These are phyloP conservation scores for Chinchilla lanigera DNA, from an alignment of 2,113 vertebrate genomes.

Conservation along the genomic window DNA sequence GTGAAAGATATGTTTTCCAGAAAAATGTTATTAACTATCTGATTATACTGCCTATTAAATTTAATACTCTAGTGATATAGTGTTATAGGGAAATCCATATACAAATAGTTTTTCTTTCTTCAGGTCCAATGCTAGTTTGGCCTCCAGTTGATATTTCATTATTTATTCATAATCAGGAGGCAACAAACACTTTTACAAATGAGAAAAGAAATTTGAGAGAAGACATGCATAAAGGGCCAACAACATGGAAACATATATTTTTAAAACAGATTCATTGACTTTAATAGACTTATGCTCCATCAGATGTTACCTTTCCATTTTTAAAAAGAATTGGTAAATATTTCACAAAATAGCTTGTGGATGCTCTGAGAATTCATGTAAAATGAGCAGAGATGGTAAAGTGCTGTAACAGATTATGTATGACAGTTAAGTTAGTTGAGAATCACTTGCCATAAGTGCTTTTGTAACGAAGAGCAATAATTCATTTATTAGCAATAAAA, in stretches of 20 bases:
- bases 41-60: neutral
- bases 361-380: neutral
- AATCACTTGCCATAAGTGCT: neutral
- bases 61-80: neutral
- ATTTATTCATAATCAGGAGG: neutral
- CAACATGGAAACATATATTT: neutral
- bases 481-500: neutral
- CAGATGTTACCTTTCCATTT: conserved; percentile 10
- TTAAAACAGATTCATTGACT: neutral
- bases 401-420: neutral
- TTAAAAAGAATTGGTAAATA: neutral
- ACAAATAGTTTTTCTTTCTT: neutral
- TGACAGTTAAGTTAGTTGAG: neutral
- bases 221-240: neutral
- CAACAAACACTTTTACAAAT: neutral
- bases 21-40: neutral
- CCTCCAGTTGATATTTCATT: neutral
- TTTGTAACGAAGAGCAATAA: conserved; percentile 19
- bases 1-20: neutral
- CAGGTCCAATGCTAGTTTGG: neutral
- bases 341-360: neutral
- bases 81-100: neutral
- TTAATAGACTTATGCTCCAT: neutral
- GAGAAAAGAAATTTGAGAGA: neutral
- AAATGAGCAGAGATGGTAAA: neutral